Evolutionary conservation across 1,140 invertebrate species (phyloP), one percentile per base, ranked within the genome.

Genomic region (Planococcus citri): DNA sequence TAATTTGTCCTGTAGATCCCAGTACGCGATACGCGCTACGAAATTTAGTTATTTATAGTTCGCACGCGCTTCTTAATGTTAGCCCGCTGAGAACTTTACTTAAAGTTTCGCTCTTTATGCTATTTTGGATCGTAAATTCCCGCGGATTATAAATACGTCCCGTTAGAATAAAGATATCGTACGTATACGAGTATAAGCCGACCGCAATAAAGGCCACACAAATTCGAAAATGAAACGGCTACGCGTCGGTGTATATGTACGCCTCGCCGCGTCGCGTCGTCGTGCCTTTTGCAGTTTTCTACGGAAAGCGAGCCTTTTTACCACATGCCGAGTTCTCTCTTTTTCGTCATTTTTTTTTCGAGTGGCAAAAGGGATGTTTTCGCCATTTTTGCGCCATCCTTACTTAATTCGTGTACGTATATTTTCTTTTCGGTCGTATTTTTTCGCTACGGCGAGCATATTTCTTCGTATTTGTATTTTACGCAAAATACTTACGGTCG

Each of bases 161-260:
- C 60, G 60, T 64, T 64, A 64, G 60, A 64, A 64, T 64, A 64
- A 64, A 64, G 60, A 64, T 64, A 64, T 64, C 60, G 60, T 64
- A 64, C 60, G 17, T 64, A 64, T n/a, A n/a, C n/a, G n/a, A n/a
- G n/a, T n/a, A n/a, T 25, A 64, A 27, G 60, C 21, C 25, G 60
- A 64, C 60, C 60, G 60, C 60, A 64, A 64, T 64, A 64, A 64
- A 64, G 60, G 21, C 8, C 60, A 64, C 60, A n/a, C 60, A 25
- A 64, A 64, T 64, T 64, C 25, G 21, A 64, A 64, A 64, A 64
- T 64, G 25, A 25, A 64, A 27, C 8, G 60, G 22, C 21, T 60
- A 60, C 20, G 51, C 51, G 22, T n/a, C 41, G 6, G 41, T 3
- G 6, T 17, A n/a, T 17, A 51, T 17, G n/a, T n/a, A n/a, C n/a